phyloP scores from a whole-genome alignment of 2,888 invertebrate species.

The Oxycera nigricornis region DNA sequence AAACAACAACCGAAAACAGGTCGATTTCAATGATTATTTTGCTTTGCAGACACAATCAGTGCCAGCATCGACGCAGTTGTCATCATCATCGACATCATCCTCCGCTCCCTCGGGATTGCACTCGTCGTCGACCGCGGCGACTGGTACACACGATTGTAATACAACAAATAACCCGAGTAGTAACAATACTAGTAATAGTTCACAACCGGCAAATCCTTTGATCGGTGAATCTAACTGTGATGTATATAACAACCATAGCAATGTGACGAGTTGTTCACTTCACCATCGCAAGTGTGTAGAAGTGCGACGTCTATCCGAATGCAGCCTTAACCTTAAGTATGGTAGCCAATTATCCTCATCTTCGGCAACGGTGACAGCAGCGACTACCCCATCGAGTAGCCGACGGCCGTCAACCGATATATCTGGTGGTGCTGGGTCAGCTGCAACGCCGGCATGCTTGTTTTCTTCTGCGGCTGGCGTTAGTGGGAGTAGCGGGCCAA shows the following conservation, averaged over 20 bases:
- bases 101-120: slow-evolving; percentile 28
- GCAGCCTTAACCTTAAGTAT: slow-evolving; percentile 52
- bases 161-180: slow-evolving; percentile 45
- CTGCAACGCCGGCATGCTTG: neutral
- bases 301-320: slow-evolving; percentile 65
- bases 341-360: slow-evolving; percentile 38
- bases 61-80: slow-evolving; percentile 5
- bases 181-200: slow-evolving; percentile 51
- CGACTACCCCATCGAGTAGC: slow-evolving; percentile 51
- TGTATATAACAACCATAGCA: slow-evolving; percentile 56
- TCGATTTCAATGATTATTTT: neutral
- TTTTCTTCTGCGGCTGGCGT: neutral
- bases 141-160: slow-evolving; percentile 14
- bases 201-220: slow-evolving; percentile 49
- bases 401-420: slow-evolving; percentile 65
- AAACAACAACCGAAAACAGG: neutral
- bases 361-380: slow-evolving; percentile 45
- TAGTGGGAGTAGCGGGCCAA: neutral
- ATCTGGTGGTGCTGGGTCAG: slow-evolving; percentile 54
- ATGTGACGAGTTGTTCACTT: slow-evolving; percentile 47
- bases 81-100: slow-evolving; percentile 18
- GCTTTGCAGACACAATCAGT: slow-evolving; percentile 26
- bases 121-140: slow-evolving; percentile 1
- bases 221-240: slow-evolving; percentile 61
- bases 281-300: slow-evolving; percentile 61